phyloP scores from a whole-genome alignment of 2,888 invertebrate species.

The Serrognathus titanus region DNA sequence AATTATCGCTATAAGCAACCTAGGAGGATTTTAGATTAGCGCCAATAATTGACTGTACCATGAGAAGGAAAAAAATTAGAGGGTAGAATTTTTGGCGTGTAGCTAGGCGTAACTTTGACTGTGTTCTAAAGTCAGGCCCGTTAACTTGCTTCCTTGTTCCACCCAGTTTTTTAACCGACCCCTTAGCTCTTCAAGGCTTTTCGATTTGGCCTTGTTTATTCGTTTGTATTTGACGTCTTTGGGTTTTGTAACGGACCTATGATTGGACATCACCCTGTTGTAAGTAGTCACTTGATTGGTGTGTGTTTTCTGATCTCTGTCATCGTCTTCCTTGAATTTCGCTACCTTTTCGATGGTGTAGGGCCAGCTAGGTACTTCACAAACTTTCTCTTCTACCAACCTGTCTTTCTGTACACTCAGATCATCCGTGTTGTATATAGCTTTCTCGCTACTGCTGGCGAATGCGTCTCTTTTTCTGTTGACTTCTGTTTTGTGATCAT shows the following conservation, averaged over 20 bases:
- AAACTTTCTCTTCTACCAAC: constrained; percentile 34
- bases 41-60: too few species aligned
- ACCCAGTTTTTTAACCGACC: constrained; percentile 83
- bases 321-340: constrained; percentile 40
- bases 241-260: constrained; percentile 84
- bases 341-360: constrained; percentile 19
- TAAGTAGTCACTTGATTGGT: constrained; percentile 66
- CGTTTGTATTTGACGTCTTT: constrained; percentile 89
- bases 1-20: too few species aligned
- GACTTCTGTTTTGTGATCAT: constrained; percentile 50
- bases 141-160: constrained; percentile 70
- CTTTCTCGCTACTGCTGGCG: constrained; percentile 38
- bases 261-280: constrained; percentile 80
- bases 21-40: too few species aligned
- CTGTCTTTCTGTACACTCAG: constrained; percentile 28
- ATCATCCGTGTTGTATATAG: constrained; percentile 25
- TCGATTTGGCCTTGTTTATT: constrained; percentile 87
- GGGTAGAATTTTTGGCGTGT: constrained; percentile 9
- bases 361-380: constrained; percentile 31
- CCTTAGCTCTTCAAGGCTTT: constrained; percentile 79
- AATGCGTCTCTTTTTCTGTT: constrained; percentile 53
- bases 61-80: constrained; percentile 1
- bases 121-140: constrained; percentile 66
- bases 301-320: constrained; percentile 40
- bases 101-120: constrained; percentile 49